Base-by-base conservation (phyloP, 2,888 invertebrate species). In the Maniola hyperantus region DNA sequence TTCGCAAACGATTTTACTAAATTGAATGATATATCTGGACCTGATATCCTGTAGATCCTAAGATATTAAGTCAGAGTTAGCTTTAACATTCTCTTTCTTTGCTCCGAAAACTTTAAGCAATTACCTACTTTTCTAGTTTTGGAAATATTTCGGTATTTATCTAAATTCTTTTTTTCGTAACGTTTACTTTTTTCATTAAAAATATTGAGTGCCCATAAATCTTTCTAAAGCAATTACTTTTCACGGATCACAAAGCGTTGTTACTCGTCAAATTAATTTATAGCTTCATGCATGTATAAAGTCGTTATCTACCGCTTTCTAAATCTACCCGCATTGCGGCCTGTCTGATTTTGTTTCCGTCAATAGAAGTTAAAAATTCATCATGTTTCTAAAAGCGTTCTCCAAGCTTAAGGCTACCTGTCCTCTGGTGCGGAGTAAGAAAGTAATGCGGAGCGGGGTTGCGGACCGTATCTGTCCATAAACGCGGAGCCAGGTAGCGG, bases 171-270 rank as follows among this genome's bases (percentile, higher is more conserved):
- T 48, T 48, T 48, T 46, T 48, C 15, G 34, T 18, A 33, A 2
- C n/a, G n/a, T 36, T 15, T 54, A 4, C 36, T 67, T 64, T 59
- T 58, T 36, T 39, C 11, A 15, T 48, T n/a, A 55, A 61, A 59
- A 61, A 63, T 59, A 59, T 51, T 39, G 48, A 67, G 46, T 46
- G 60, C 48, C 48, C 18, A 60, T 60, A 48, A 60, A 60, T 60
- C 36, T 60, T 60, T 60, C 48, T 50, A 60, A 48, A 60, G 60
- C 60, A 60, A 60, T 60, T 60, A 60, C 60, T 60, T 60, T 60
- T 50, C 60, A 60, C 50, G 60, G 48, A 34, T 48, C 46, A 60
- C 60, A 50, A 50, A 60, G 48, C 60, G 33, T 5, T 15, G 26
- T 48, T n/a, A 18, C 60, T 60, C 60, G 60, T 60, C 60, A 50